phyloP scores from a whole-genome alignment of 2,888 invertebrate genomes.

The Lucinisca nassula region DNA sequence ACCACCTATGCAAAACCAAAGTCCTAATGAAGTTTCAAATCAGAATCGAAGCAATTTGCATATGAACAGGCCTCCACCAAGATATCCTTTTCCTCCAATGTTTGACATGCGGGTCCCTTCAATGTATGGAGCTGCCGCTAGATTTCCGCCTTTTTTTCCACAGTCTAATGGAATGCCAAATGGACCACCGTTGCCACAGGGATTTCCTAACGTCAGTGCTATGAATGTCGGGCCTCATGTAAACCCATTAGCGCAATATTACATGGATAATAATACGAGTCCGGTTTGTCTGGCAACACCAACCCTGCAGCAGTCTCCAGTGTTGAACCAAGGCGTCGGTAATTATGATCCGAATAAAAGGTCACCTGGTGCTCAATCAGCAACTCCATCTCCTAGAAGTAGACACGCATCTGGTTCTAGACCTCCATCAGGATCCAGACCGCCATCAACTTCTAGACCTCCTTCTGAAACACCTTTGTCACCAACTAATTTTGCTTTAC shows the following conservation, averaged over 20 bases:
- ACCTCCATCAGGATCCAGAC: slow-evolving; percentile 55
- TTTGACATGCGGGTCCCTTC: slow-evolving; percentile 49
- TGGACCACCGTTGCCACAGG: slow-evolving; percentile 27
- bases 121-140: slow-evolving; percentile 16
- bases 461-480: slow-evolving; percentile 61
- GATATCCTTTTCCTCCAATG: slow-evolving; percentile 36
- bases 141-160: not conserved
- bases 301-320: not conserved
- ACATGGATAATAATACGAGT: slow-evolving; percentile 25
- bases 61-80: slow-evolving; percentile 26
- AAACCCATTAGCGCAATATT: slow-evolving; percentile 58
- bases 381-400: slow-evolving; percentile 60
- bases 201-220: not conserved
- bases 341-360: not conserved
- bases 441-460: slow-evolving; percentile 56
- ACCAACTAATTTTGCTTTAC: not conserved
- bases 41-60: not conserved
- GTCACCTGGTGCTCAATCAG: slow-evolving; percentile 54
- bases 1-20: not conserved
- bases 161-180: slow-evolving; percentile 6
- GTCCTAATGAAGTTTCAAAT: not conserved
- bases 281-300: no score
- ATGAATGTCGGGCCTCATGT: slow-evolving; percentile 22
- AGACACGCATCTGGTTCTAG: slow-evolving; percentile 50
- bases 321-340: not conserved